Evolutionary conservation across 2,797 vertebrate genomes (phyloP), one percentile per base, ranked within the genome.

Genomic region (Linurgus olivaceus): DNA sequence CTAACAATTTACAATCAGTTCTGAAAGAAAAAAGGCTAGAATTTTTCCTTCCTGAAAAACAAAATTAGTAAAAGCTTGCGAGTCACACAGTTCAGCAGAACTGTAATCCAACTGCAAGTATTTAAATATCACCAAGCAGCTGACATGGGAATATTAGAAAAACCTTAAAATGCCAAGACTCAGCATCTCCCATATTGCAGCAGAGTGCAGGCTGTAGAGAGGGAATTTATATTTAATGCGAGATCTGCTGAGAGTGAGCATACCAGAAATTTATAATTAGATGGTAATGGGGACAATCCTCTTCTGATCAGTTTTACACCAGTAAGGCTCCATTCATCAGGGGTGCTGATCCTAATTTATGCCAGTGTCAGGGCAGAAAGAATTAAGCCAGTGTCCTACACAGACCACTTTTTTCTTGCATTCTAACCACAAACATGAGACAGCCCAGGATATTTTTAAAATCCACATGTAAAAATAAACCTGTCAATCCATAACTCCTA

Each of bases 121-220:
- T 88, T 96, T 95, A 92, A 95, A 96, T 93, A 91, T 67, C 93
- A 93, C 68, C 78, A 77, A 75, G 42, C 94, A 96, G 94, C 92
- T 97, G 96, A 96, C 89, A 94, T 0, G 11, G 42, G 95, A 85
- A 66, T 94, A 96, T 93, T 62, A 91, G 91, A 86, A 94, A 96
- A 94, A 94, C 45, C 92, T 95, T 91, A 88, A 95, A 95, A 97
- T 95, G 95, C 91, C 93, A 96, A 96, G 94, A 78, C 93, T 94
- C 95, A 96, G 94, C 93, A 95, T 85, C 85, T 96, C 58, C 3
- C 89, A 94, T 87, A 93, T n/a, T 93, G 92, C 89, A 91, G 76
- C 25, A 83, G 76, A 95, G 81, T 79, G 63, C 89, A 95, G 77
- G 77, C 88, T 95, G 84, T 7, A 94, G 68, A 90, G 62, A 89